Evolutionary conservation across 2,888 invertebrate genomes (phyloP).

Genomic region (Papilio protenor): DNA sequence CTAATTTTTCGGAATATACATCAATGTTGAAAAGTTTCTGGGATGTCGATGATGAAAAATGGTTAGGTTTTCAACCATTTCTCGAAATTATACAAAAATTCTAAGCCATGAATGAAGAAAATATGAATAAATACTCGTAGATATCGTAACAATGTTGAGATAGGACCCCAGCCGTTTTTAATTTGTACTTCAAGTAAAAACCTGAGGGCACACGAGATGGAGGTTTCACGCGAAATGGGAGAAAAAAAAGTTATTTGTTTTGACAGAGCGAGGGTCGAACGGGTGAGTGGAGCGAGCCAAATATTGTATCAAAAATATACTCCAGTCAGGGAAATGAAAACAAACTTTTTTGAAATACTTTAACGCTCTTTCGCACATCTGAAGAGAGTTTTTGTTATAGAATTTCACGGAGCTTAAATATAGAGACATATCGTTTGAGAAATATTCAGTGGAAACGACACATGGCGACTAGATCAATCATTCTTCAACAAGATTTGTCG

Average conservation of each 20-base stretch:
- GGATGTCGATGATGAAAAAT: not conserved
- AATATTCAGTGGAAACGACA: not conserved
- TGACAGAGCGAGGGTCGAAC: conserved; percentile 68
- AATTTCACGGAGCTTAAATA: conserved; percentile 27
- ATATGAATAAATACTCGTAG: not conserved
- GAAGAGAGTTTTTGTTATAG: conserved; percentile 40
- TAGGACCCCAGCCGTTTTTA: conserved; percentile 68
- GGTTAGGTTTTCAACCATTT: not conserved
- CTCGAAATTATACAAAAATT: not conserved
- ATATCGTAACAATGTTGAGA: conserved; percentile 39
- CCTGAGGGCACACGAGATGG: conserved; percentile 64
- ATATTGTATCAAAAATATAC: conserved; percentile 54
- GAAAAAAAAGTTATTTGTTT: conserved; percentile 68
- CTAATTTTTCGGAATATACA: not conserved
- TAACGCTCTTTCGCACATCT: conserved; percentile 44
- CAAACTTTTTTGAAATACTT: conserved; percentile 48
- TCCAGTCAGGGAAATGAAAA: conserved; percentile 49
- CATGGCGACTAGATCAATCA: not conserved
- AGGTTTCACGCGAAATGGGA: conserved; percentile 61
- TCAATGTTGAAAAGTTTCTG: not conserved
- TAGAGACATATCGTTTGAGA: not conserved
- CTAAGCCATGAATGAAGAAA: not conserved
- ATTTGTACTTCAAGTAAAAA: conserved; percentile 81
- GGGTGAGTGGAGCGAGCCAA: conserved; percentile 57
- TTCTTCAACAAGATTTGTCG: not conserved